Evolutionary conservation across 1,140 invertebrate genomes (phyloP), one percentile per base, ranked within the genome.

Genomic region (Oryctes rhinoceros): DNA sequence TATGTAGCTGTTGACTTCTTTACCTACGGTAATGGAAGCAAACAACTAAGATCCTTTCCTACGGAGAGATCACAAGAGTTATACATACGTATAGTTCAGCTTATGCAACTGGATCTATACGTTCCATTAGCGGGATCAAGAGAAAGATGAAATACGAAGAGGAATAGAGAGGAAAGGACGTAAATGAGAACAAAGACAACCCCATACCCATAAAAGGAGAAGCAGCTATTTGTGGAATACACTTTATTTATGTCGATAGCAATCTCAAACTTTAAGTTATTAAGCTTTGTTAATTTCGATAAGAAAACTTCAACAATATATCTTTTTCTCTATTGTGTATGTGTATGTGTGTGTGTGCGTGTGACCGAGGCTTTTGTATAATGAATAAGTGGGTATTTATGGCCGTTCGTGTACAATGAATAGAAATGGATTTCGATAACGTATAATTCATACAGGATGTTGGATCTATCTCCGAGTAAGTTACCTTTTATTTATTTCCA

Each of bases 251-350:
- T 71, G 65, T 71, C 65, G 65, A 71, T 71, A 71, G 65, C 65
- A 24, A 71, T 71, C 65, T 71, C 65, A 71, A 71, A 71, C 65
- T 71, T 71, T 71, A 71, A 71, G 65, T 71, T 71, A 71, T 71
- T 71, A 71, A 71, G 65, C 65, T 71, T 71, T 71, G 65, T 71
- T 71, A 71, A 71, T 71, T 71, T 71, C 65, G 65, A 71, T 71
- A 71, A 71, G 65, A 71, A 71, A 71, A 71, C 65, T 71, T 71
- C 65, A 71, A 71, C 65, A 71, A 71, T 71, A 71, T 71, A 71
- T 71, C 65, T 71, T 71, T 71, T 37, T 71, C 65, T 71, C 65
- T 71, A 71, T 71, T 71, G 65, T 71, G 24, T 44, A 44, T 44
- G 39, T 37, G 65, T 37, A 13, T 9, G 65, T 71, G 65, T 71